Percentiles rank a stretch among this genome's conserved stretches.
Evolutionary conservation across 2,888 invertebrate species (phyloP).

Genomic region (Andrena bucephala): DNA sequence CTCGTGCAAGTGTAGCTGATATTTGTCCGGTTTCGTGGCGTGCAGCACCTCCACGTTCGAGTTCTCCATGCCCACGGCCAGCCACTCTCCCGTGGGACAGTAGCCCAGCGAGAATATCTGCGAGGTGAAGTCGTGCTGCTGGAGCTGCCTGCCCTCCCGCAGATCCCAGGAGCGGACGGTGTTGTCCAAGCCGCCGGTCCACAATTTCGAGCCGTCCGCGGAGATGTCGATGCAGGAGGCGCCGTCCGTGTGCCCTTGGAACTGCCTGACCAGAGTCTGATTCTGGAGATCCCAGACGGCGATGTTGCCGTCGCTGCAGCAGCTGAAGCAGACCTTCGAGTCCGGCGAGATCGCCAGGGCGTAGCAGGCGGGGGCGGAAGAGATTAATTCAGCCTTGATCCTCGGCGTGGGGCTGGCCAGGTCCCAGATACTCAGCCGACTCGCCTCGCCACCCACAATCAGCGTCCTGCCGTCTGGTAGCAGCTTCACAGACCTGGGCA

Average conservation of each 20-base stretch:
- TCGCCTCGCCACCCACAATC: slow-evolving; percentile 98
- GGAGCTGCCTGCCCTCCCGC: slow-evolving; percentile 95
- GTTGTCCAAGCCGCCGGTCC: slow-evolving; percentile 98
- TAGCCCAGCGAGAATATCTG: slow-evolving; percentile 98
- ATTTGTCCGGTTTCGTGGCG: slow-evolving; percentile 96
- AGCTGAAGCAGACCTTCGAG: slow-evolving; percentile 98
- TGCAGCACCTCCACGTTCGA: slow-evolving; percentile 97
- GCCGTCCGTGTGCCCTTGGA: slow-evolving; percentile 97
- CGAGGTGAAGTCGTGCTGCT: slow-evolving; percentile 96
- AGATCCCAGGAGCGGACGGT: slow-evolving; percentile 97
- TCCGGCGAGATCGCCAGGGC: slow-evolving; percentile 98
- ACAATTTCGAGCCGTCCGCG: slow-evolving; percentile 95
- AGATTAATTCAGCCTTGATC: slow-evolving; percentile 96
- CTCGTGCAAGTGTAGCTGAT: slow-evolving; percentile 97
- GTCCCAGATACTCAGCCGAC: slow-evolving; percentile 98
- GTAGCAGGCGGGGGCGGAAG: slow-evolving; percentile 97
- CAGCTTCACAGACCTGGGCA: slow-evolving; percentile 94
- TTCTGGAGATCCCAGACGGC: slow-evolving; percentile 98
- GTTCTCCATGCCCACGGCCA: slow-evolving; percentile 99
- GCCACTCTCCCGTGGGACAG: slow-evolving; percentile 97
- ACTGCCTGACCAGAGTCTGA: slow-evolving; percentile 94
- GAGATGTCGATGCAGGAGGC: slow-evolving; percentile 98
- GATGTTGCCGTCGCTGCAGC: slow-evolving; percentile 98
- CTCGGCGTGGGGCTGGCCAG: slow-evolving; percentile 95
- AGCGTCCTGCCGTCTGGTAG: slow-evolving; percentile 96